phyloP scores from a whole-genome alignment of 2,888 invertebrate genomes.

The Luffia ferchaultella region DNA sequence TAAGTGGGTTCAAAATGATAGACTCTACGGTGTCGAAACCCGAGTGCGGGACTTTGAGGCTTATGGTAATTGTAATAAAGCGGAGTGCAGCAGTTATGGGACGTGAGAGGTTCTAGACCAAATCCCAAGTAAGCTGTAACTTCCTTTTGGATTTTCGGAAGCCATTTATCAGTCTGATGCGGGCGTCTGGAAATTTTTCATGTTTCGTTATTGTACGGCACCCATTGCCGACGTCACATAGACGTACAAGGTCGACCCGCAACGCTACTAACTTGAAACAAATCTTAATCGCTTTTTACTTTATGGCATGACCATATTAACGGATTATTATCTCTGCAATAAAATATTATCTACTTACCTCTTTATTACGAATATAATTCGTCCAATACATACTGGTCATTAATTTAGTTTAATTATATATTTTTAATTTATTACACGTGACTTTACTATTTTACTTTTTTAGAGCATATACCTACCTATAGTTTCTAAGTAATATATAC shows the following conservation, averaged over 20 bases:
- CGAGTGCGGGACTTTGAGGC: slow-evolving; percentile 67
- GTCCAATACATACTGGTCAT: too few species aligned
- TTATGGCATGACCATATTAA: too few species aligned
- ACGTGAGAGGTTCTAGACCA: slow-evolving; percentile 68
- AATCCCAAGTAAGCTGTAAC: slow-evolving; percentile 69
- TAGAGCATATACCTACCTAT: too few species aligned
- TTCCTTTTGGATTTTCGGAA: slow-evolving; percentile 70
- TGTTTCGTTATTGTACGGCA: slow-evolving; percentile 61
- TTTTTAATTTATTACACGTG: too few species aligned
- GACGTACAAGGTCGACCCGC: neutral
- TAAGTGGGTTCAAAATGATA: slow-evolving; percentile 64
- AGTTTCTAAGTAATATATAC: too few species aligned
- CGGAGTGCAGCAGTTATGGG: slow-evolving; percentile 67
- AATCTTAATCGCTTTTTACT: too few species aligned
- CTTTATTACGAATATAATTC: too few species aligned
- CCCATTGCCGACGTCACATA: neutral
- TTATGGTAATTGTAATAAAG: slow-evolving; percentile 68
- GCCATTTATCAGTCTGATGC: slow-evolving; percentile 69
- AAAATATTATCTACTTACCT: too few species aligned
- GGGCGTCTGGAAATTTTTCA: slow-evolving; percentile 66
- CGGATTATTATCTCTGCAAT: too few species aligned
- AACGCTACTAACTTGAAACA: too few species aligned
- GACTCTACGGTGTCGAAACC: slow-evolving; percentile 38
- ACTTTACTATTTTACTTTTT: too few species aligned
- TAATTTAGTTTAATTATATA: too few species aligned